Evolutionary conservation across 2,113 vertebrate genomes (phyloP).

Genomic region (Lamprologus speciosus): DNA sequence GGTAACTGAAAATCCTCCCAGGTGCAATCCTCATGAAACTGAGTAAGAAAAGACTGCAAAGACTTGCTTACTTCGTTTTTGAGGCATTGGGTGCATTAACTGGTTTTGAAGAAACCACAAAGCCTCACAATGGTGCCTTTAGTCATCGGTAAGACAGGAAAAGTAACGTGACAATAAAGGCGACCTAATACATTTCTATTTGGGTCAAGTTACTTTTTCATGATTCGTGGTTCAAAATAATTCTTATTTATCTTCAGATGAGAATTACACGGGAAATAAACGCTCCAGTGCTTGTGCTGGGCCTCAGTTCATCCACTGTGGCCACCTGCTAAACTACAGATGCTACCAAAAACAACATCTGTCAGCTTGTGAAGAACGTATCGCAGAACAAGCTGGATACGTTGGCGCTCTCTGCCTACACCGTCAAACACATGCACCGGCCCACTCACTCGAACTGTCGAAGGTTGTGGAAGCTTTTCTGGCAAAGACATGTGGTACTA

Average conservation of each 20-base stretch:
- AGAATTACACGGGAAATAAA: neutral
- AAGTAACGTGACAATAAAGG: neutral
- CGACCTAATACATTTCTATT: neutral
- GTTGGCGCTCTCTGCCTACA: neutral
- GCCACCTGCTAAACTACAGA: neutral
- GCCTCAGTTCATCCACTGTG: neutral
- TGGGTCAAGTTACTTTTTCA: neutral
- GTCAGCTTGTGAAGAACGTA: neutral
- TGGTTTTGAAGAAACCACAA: neutral
- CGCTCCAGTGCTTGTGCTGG: no score
- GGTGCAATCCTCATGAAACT: neutral
- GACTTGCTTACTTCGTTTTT: accelerated
- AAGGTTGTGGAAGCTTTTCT: neutral
- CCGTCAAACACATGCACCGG: neutral
- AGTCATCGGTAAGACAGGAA: neutral
- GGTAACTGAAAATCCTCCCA: neutral
- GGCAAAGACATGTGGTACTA: accelerated
- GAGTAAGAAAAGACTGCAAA: neutral
- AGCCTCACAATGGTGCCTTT: accelerated
- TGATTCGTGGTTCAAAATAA: neutral
- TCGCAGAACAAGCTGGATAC: neutral
- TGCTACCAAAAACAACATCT: neutral
- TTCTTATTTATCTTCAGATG: neutral
- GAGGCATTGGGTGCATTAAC: neutral
- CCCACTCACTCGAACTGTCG: neutral